A percentile compares a stretch with the other conserved stretches of the same genome.
Evolutionary conservation across 64 coral and sea anemone genomes (phyloP).

Genomic region (Astreopora myriophthalma): DNA sequence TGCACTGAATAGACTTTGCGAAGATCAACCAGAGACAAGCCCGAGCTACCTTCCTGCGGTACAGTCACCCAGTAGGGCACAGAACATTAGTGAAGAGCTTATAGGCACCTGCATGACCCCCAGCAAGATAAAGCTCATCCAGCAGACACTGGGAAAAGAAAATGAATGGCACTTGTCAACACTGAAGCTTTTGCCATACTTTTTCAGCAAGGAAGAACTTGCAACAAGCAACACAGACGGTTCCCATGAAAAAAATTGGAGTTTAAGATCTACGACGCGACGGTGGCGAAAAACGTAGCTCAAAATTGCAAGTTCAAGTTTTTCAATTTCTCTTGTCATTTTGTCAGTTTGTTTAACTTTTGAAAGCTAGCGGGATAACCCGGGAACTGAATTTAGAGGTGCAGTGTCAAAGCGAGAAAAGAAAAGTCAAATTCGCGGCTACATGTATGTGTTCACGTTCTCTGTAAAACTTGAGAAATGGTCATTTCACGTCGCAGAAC

Average conservation of each 20-base stretch:
- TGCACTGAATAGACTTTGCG: neutral
- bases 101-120: constrained; percentile 39
- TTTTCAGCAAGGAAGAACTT: constrained; percentile 60
- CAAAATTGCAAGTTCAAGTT: no score
- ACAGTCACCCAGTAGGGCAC: neutral
- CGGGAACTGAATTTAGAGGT: no score
- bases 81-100: constrained; percentile 21
- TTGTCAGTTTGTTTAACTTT: no score
- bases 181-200: neutral
- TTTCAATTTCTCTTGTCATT: no score
- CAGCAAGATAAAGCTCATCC: constrained; percentile 16
- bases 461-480: no score
- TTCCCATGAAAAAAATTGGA: constrained; percentile 13
- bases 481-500: no score
- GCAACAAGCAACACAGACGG: constrained; percentile 57
- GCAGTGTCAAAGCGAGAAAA: no score
- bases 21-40: neutral
- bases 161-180: constrained; percentile 21
- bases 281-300: no score
- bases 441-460: no score
- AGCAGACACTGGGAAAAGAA: constrained; percentile 46
- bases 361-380: no score
- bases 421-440: no score
- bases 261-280: no score
- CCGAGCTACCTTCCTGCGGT: neutral